Evolutionary conservation across 2,113 vertebrate genomes (phyloP), one percentile per base, ranked within the genome.

Genomic region (Dasypus novemcinctus): DNA sequence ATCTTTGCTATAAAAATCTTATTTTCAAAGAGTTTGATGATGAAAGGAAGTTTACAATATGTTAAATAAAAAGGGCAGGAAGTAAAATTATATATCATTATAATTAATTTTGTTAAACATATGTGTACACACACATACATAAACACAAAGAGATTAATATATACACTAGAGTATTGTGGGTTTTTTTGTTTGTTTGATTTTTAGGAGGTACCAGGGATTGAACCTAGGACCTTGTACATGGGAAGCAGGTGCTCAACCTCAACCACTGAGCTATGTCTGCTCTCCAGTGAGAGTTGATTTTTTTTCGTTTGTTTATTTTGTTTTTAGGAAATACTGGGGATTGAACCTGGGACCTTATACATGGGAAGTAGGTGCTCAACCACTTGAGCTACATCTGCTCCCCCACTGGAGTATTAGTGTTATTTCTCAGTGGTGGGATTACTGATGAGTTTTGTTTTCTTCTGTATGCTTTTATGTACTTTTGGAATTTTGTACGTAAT

Each of bases 11-110:
- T 79, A 91, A 68, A 94, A 90, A 68, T 69, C 6, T n/a, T 76
- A 27, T 83, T 90, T 95, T 92, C 63, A 95, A 90, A 93, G 59
- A 87, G 7, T 43, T 81, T 95, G 38, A 84, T 82, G 71, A 89
- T 84, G 64, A 96, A 12, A 87, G 27, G 69, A 33, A 91, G 36
- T 87, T 86, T n/a, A 36, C 17, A 64, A 1, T 93, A 36, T 38
- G 57, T 72, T 90, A 78, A 38, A 23, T 88, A 43, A 61, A 78
- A 80, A 93, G 57, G 68, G 10, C 4, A 75, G 15, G 12, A 91
- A 93, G 13, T 85, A 87, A 89, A 90, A 21, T 81, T 38, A 79
- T 57, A 12, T 54, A 29, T 57, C n/a, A 23, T 69, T n/a, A n/a
- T n/a, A n/a, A 61, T 43, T 88, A 38, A 49, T 43, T 84, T 93